These are phyloP conservation scores for Anarhynchus alexandrinus DNA, from an alignment of 2,113 vertebrate species.

Conservation along the genomic window DNA sequence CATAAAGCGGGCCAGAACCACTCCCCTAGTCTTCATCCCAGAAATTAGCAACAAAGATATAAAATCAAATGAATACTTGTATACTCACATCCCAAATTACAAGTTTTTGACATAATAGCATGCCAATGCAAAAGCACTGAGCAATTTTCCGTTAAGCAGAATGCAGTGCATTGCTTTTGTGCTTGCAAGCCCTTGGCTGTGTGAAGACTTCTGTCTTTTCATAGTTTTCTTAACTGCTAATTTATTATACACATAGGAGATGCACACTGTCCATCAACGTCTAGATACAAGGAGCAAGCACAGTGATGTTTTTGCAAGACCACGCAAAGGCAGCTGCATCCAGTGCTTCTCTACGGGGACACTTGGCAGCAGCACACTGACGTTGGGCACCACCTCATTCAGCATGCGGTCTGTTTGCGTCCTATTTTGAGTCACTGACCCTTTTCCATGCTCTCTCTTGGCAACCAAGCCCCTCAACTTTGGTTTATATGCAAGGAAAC, in stretches of 20 bases:
- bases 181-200: not conserved
- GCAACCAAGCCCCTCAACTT: not conserved
- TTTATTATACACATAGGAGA: not conserved
- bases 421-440: not conserved
- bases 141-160: not conserved
- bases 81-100: not conserved
- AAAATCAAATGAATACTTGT: not conserved
- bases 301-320: not conserved
- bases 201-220: not conserved
- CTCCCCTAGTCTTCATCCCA: not conserved
- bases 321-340: not conserved
- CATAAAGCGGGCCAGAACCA: not conserved
- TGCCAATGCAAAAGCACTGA: not conserved
- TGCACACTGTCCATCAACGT: not conserved
- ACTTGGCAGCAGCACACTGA: not conserved
- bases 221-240: not conserved
- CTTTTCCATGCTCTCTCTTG: not conserved
- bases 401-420: fast-evolving
- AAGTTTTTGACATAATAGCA: not conserved
- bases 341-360: not conserved
- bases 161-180: not conserved
- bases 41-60: not conserved
- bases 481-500: not conserved
- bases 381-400: fast-evolving
- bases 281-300: not conserved